Base-by-base conservation (phyloP, 2,797 vertebrate species). In the Philypnodon macrostomus region DNA sequence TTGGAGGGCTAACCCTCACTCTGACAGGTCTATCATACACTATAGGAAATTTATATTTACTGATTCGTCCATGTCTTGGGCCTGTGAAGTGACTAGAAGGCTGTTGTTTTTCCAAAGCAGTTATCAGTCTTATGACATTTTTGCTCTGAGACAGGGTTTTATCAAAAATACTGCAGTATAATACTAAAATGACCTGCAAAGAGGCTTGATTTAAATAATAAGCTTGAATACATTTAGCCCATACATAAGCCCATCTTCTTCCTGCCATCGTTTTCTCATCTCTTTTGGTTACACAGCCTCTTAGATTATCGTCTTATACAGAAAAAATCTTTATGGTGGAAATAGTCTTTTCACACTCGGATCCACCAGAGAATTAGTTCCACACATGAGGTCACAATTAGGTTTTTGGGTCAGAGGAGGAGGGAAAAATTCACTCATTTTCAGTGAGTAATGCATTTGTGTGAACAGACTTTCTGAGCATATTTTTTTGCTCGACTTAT, bases 341-440 rank as follows among this genome's bases (percentile, higher is more conserved):
- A 41, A 39, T 23, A 38, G 12, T 39, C 37, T 23, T 24, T 39
- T 13, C 19, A 39, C 7, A 8, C 38, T 40, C 8, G 14, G 4
- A 41, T 16, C 23, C 39, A 26, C 7, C 9, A 10, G 8, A 42
- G 39, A 29, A 42, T 42, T 42, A 42, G 23, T 29, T 42, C 39
- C 39, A 42, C 39, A 42, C 39, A 16, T 41, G 24, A 5, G 39
- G 39, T 42, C 24, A 27, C 24, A 42, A 27, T 29, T 27, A 27
- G 39, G 39, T 42, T 42, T 42, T 27, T 42, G 13, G 39, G 39
- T 42, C 39, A 29, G 23, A 12, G 24, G 24, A 41, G 26, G n/a
- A 27, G 9, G 39, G 23, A 29, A 42, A n/a, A 42, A 16, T 27
- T 27, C 8, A 16, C 4, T 29, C 13, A 30, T 14, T 14, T 33